phyloP scores from a whole-genome alignment of 2,113 vertebrate genomes.

The Poeciliopsis prolifica region DNA sequence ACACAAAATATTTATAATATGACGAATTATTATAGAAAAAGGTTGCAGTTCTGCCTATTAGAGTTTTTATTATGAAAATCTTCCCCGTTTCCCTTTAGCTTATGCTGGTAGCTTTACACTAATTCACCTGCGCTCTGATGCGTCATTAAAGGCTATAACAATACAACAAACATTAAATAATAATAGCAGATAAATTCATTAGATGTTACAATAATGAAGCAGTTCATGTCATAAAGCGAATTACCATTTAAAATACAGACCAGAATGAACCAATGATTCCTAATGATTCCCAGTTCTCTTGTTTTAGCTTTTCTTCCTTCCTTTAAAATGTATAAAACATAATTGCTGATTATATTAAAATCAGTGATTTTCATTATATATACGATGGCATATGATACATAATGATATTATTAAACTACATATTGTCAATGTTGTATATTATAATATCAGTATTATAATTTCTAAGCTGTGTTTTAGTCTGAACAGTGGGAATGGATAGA shows the following conservation, averaged over 20 bases:
- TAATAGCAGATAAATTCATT: not conserved
- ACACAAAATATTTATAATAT: not conserved
- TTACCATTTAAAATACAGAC: not conserved
- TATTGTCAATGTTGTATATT: no score
- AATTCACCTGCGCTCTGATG: not conserved
- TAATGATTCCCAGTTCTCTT: not conserved
- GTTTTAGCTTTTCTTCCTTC: not conserved
- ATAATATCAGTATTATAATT: no score
- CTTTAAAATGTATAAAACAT: not conserved
- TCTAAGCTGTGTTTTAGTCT: no score
- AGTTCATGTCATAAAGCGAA: not conserved
- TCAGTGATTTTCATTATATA: no score
- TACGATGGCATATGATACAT: no score
- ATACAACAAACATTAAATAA: no score
- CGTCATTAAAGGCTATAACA: not conserved
- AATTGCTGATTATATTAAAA: no score
- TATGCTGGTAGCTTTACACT: not conserved
- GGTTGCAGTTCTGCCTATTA: not conserved
- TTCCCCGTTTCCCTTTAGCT: not conserved
- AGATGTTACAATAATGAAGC: not conserved
- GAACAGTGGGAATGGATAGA: no score
- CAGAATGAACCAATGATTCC: no score
- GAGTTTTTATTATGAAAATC: conserved; percentile 9
- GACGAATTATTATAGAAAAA: not conserved
- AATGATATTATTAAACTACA: no score